These are phyloP conservation scores for Tadarida brasiliensis DNA, from an alignment of 2,797 vertebrate species.

Conservation along the genomic window DNA sequence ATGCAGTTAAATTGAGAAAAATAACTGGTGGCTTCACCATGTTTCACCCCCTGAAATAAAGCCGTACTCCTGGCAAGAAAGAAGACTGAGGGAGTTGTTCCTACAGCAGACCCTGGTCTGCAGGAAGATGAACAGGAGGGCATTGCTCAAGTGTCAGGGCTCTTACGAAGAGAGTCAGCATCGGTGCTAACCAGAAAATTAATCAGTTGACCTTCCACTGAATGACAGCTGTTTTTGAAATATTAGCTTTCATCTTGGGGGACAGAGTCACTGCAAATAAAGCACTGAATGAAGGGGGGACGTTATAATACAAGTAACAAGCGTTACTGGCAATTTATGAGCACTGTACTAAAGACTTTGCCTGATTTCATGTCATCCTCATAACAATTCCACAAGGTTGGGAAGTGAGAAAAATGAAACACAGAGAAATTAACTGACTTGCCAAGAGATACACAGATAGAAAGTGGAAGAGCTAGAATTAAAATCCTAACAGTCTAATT, in stretches of 20 bases:
- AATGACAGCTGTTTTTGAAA: slow-evolving; percentile 31
- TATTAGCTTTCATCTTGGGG: background rate
- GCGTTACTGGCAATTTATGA: background rate
- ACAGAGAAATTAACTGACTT: background rate
- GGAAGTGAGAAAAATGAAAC: background rate
- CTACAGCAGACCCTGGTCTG: background rate
- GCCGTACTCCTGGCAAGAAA: background rate
- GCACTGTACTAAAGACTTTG: background rate
- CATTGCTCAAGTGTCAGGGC: background rate
- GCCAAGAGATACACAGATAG: background rate
- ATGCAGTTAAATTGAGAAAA: background rate
- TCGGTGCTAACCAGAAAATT: background rate
- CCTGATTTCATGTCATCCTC: background rate
- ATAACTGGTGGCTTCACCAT: background rate
- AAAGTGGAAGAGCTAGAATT: background rate
- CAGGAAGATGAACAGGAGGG: background rate
- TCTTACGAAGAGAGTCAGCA: background rate
- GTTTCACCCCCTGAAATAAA: background rate
- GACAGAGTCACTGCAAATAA: background rate
- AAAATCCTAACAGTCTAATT: background rate
- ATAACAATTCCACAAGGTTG: background rate
- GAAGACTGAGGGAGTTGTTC: background rate
- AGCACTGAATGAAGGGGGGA: background rate
- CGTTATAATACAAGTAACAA: background rate
- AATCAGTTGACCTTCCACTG: background rate